A percentile compares a stretch with the other conserved stretches of the same genome.
Evolutionary conservation across 2,888 invertebrate genomes (phyloP).

Genomic region (Harmothoe impar): DNA sequence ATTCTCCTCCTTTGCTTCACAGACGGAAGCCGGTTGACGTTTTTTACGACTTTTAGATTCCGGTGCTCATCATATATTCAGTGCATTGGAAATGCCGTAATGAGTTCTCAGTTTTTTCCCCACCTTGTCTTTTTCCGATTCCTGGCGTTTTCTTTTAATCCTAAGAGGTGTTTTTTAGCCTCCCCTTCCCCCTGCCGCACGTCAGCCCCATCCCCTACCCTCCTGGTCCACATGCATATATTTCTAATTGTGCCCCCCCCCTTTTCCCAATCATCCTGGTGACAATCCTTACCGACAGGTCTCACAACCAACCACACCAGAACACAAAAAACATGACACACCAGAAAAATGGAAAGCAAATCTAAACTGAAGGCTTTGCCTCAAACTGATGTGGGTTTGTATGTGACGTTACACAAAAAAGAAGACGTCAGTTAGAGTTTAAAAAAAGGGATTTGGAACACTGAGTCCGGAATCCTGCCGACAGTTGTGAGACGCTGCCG

Average conservation of each 20-base stretch:
- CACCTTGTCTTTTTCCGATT: conserved; percentile 34
- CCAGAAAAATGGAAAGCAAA: not conserved
- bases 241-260: not conserved
- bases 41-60: conserved; percentile 39
- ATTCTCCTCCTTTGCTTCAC: not conserved
- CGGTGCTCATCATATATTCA: conserved; percentile 45
- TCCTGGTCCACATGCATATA: conserved; percentile 25
- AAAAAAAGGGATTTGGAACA: not conserved
- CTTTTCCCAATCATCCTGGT: not conserved
- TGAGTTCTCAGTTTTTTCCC: conserved; percentile 10
- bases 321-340: not conserved
- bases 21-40: conserved; percentile 6
- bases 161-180: conserved; percentile 29
- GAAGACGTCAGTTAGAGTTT: not conserved
- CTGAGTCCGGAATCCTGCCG: conserved; percentile 26
- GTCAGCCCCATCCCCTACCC: not conserved
- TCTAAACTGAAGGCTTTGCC: not conserved
- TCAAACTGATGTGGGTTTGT: conserved; percentile 19
- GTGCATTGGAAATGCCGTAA: conserved; percentile 39
- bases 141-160: conserved; percentile 42
- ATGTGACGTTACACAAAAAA: not conserved
- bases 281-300: not conserved
- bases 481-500: not conserved
- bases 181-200: not conserved
- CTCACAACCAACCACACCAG: not conserved